Evolutionary conservation across 23 tunicate species (phyloP), one percentile per base, ranked within the genome.

Genomic region (Ascidia mentula): DNA sequence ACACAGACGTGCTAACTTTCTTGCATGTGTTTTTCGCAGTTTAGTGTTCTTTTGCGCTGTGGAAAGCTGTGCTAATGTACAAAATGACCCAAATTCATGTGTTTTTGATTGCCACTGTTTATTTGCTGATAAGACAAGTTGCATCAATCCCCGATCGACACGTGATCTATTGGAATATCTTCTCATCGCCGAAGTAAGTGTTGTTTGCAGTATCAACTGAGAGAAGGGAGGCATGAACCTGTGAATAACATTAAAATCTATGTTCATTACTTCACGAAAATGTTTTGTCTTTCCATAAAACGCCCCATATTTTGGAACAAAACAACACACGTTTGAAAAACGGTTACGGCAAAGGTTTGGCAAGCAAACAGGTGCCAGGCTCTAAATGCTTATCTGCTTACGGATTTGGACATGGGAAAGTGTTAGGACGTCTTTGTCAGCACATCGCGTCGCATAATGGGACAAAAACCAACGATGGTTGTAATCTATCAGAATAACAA

Each of bases 141-240:
- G 32, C 34, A 13, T 32, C 35, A 34, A 30, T 38, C 6, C n/a
- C 45, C 34, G 36, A 37, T 37, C 77, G 88, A 38, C 81, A 84
- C 31, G 79, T 53, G 26, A 60, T 84, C 8, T 84, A 84, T 42
- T 84, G 88, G 88, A 76, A 84, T 60, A 61, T 81, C 13, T 61
- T 34, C 38, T 61, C 61, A 59, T 35, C 88, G 18, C 81, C 88
- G 31, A 31, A 69, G 88, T 84, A 61, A 84, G 88, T 84, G 22
- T 1, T 32, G 24, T n/a, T n/a, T n/a, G n/a, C n/a, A n/a, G n/a
- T n/a, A n/a, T n/a, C n/a, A n/a, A n/a, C n/a, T n/a, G n/a, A n/a
- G n/a, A n/a, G n/a, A n/a, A n/a, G n/a, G n/a, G n/a, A n/a, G n/a
- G n/a, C n/a, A n/a, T n/a, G n/a, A n/a, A n/a, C n/a, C n/a, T n/a